Conservation (phyloP, 1,140 invertebrate species). For the Anoplophora glabripennis region DNA sequence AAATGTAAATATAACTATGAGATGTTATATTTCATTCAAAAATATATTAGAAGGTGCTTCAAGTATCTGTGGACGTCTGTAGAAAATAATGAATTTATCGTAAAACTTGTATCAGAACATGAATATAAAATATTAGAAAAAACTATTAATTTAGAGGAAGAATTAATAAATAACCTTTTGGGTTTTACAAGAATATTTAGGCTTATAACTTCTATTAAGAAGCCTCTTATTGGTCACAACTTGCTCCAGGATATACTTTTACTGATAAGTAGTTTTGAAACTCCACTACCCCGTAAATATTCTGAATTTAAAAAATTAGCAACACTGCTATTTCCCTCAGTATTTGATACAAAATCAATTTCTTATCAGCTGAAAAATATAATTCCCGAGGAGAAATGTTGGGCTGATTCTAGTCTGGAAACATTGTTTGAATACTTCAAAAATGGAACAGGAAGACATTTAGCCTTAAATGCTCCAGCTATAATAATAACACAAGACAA, state of each 20-base stretch:
- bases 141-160: slow-evolving; percentile 46
- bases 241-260: slow-evolving; percentile 67
- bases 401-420: slow-evolving; percentile 53
- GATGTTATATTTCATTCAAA: slow-evolving; percentile 52
- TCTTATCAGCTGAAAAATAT: slow-evolving; percentile 55
- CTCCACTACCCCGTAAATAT: slow-evolving; percentile 65
- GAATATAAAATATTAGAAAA: slow-evolving; percentile 39
- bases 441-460: slow-evolving; percentile 45
- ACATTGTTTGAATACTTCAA: slow-evolving; percentile 60
- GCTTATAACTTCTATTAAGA: slow-evolving; percentile 56
- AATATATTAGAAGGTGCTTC: slow-evolving; percentile 55
- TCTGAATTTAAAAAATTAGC: slow-evolving; percentile 63
- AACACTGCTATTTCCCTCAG: slow-evolving; percentile 60
- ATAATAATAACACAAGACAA: slow-evolving; percentile 46
- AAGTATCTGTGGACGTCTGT: slow-evolving; percentile 52
- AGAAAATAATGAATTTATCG: slow-evolving; percentile 48
- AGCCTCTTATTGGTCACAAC: slow-evolving; percentile 77
- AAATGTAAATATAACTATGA: slow-evolving; percentile 30
- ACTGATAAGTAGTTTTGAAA: slow-evolving; percentile 69
- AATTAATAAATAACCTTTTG: slow-evolving; percentile 54
- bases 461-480: slow-evolving; percentile 45
- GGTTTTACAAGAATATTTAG: slow-evolving; percentile 70
- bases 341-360: slow-evolving; percentile 74
- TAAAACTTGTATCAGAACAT: slow-evolving; percentile 44
- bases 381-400: slow-evolving; percentile 52